A percentile compares a stretch with the other conserved stretches of the same genome.
Evolutionary conservation across 2,113 vertebrate genomes (phyloP).

Genomic region (Pachypanchax playfairii): DNA sequence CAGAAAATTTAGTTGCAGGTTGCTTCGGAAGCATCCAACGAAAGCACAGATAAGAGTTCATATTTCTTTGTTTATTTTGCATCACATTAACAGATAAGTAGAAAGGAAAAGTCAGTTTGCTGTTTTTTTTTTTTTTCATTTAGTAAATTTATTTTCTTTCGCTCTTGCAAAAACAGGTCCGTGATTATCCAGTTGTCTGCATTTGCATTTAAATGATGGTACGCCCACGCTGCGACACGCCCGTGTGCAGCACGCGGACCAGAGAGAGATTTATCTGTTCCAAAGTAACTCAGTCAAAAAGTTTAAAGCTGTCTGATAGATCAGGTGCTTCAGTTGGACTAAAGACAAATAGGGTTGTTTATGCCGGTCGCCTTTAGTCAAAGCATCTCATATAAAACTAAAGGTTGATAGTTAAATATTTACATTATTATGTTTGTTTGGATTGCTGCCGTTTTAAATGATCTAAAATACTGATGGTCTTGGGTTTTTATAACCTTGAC

Average conservation of each 20-base stretch:
- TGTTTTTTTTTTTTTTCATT: background rate
- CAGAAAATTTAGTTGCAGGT: background rate
- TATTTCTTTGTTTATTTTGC: background rate
- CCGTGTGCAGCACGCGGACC: background rate
- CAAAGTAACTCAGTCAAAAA: background rate
- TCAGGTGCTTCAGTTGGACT: background rate
- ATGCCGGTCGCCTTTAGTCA: constrained; percentile 5
- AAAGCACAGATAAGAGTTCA: background rate
- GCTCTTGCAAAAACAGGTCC: background rate
- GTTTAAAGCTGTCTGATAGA: background rate
- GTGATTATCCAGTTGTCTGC: constrained; percentile 1
- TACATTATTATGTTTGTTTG: too few relatives aligned
- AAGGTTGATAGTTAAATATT: too few relatives aligned
- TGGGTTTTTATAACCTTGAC: too few relatives aligned
- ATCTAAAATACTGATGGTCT: too few relatives aligned
- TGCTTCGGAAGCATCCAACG: too few relatives aligned
- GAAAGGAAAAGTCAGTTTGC: background rate
- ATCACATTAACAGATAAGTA: background rate
- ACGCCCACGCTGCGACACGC: constrained; percentile 42
- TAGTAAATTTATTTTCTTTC: background rate
- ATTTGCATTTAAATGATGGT: constrained; percentile 50
- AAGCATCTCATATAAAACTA: background rate
- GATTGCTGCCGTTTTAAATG: too few relatives aligned
- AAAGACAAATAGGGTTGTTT: constrained; percentile 1
- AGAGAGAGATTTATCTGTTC: constrained; percentile 18